These are phyloP conservation scores for Hemicordylus capensis DNA, from an alignment of 2,113 vertebrate genomes.

Conservation along the genomic window DNA sequence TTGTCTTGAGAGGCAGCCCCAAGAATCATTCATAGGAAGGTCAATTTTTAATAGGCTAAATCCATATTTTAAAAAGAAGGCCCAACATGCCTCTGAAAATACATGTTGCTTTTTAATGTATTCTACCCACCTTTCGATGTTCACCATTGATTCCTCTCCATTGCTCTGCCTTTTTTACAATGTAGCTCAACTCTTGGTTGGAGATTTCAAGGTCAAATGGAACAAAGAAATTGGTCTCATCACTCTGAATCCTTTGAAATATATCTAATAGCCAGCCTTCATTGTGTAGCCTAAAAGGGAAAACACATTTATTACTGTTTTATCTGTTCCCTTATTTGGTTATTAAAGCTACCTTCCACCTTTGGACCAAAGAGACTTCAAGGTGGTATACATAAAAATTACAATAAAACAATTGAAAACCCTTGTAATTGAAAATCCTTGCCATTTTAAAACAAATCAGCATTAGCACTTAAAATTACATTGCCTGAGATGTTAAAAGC, in stretches of 20 bases:
- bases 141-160: conserved; percentile 91
- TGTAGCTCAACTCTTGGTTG: conserved; percentile 88
- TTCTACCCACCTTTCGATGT: conserved; percentile 85
- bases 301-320: not conserved
- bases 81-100: not conserved
- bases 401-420: not conserved
- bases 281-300: conserved; percentile 77
- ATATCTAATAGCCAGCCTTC: conserved; percentile 86
- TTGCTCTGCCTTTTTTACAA: conserved; percentile 88
- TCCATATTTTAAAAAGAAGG: not conserved
- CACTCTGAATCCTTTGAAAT: conserved; percentile 80
- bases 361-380: not conserved
- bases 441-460: not conserved
- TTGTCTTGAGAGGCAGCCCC: not conserved
- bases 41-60: not conserved
- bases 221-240: conserved; percentile 83
- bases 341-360: not conserved
- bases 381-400: not conserved
- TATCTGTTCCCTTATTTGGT: not conserved
- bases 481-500: not conserved
- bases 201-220: conserved; percentile 91
- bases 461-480: not conserved
- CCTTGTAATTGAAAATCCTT: not conserved
- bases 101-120: not conserved
- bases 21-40: not conserved